Percentiles rank a stretch among this genome's conserved stretches.
Conservation (phyloP, 1,140 invertebrate species). For the Mercenaria mercenaria region DNA sequence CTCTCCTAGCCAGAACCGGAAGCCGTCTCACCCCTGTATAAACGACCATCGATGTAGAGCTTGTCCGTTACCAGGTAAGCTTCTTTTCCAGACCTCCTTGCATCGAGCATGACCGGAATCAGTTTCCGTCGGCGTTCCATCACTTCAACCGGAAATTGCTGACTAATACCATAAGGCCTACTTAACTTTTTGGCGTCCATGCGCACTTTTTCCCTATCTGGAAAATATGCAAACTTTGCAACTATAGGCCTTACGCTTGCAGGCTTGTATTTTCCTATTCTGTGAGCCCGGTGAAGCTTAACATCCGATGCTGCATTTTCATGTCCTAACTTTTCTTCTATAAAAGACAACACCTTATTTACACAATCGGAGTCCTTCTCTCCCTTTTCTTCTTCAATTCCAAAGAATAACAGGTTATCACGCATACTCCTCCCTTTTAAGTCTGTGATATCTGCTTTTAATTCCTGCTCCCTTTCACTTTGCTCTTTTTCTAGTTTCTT, state of each 20-base stretch:
- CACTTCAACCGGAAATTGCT: conserved; percentile 30
- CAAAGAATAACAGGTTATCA: neutral
- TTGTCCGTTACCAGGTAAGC: conserved; percentile 24
- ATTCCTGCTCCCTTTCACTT: neutral
- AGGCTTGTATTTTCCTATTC: neutral
- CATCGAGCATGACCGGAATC: conserved; percentile 20
- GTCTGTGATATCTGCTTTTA: neutral
- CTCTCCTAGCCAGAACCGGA: neutral
- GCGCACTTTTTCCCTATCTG: conserved; percentile 23
- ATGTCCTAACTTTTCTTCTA: neutral
- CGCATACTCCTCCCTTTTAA: conserved; percentile 3
- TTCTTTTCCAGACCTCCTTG: neutral
- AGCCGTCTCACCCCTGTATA: neutral
- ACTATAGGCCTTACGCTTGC: neutral
- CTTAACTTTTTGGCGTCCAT: neutral
- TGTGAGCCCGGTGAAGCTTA: neutral
- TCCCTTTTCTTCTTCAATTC: neutral
- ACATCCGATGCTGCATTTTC: neutral
- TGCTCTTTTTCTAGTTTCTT: neutral
- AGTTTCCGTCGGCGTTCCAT: conserved; percentile 10
- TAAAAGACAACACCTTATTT: neutral
- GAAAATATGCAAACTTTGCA: conserved; percentile 27
- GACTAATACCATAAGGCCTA: neutral
- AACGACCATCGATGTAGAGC: conserved; percentile 15
- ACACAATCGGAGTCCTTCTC: neutral